phyloP scores from a whole-genome alignment of 2,797 vertebrate species.

The Rhabdomys pumilio region DNA sequence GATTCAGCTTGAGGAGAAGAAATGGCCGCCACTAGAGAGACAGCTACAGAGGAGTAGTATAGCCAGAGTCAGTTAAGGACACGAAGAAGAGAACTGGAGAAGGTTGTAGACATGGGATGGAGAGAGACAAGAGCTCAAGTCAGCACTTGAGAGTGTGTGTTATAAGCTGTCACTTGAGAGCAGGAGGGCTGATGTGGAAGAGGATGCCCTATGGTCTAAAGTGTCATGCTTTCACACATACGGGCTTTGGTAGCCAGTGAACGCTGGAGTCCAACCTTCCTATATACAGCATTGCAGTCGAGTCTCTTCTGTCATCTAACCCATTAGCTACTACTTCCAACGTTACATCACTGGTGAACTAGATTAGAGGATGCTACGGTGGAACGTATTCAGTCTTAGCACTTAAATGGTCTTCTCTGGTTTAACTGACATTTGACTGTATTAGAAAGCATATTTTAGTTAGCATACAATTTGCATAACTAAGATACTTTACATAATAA shows the following conservation, averaged over 20 bases:
- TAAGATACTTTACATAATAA: slow-evolving; percentile 38
- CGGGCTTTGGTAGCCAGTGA: background rate
- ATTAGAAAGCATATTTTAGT: slow-evolving; percentile 71
- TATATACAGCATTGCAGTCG: slow-evolving; percentile 23
- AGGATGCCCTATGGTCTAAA: background rate
- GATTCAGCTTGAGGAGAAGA: background rate
- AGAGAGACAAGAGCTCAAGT: background rate
- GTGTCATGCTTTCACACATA: background rate
- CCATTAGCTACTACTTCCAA: slow-evolving; percentile 21
- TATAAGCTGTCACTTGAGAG: background rate
- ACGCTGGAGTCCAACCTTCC: slow-evolving; percentile 22
- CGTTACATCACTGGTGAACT: slow-evolving; percentile 52
- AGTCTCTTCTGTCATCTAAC: slow-evolving; percentile 41
- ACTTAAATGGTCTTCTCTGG: slow-evolving; percentile 62
- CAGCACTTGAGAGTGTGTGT: background rate
- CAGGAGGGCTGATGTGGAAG: background rate
- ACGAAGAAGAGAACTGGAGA: background rate
- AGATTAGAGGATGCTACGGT: slow-evolving; percentile 49
- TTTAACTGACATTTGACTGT: slow-evolving; percentile 69
- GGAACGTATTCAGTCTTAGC: slow-evolving; percentile 43
- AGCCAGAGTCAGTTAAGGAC: background rate
- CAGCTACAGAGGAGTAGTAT: background rate
- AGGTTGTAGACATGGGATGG: background rate
- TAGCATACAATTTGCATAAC: slow-evolving; percentile 71
- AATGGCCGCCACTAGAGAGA: background rate